Evolutionary conservation across 1,140 invertebrate species (phyloP), one percentile per base, ranked within the genome.

Genomic region (Akabosia matsudoensis): DNA sequence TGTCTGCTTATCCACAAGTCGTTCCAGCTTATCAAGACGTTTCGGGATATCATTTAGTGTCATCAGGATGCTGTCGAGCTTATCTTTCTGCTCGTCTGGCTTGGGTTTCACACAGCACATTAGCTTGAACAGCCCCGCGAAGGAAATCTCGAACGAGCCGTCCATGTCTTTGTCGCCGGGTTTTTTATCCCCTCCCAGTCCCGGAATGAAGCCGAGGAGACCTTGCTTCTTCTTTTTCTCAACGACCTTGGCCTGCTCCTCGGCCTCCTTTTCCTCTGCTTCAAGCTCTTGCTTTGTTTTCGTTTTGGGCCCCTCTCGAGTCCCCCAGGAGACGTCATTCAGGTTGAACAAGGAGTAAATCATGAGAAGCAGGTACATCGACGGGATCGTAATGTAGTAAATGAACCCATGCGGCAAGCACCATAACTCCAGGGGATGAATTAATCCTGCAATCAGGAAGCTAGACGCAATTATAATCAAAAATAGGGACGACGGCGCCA

Each of bases 291-390:
- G 83, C 24, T 86, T 85, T 0, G 84, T 85, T 79, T 85, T 84
- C 70, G 80, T 83, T 33, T 61, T 30, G 70, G 77, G 83, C 0
- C 86, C 85, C 84, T 97, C 95, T 74, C 96, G 86, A 0, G 96
- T 98, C 18, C 95, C 78, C 75, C 75, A 76, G 4, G 37, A 33
- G 0, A 96, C 92, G 79, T 93, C 92, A 83, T 97, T 93, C 83
- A 97, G 87, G 83, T 97, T 97, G 82, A 94, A 95, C 0, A 97
- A 85, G 0, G 94, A 94, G 82, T 95, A 97, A 71, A 97, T 93
- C 54, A 95, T 93, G 16, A 97, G 88, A 76, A 97, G 85, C 88
- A 97, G 90, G 82, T 97, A 97, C 94, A 96, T 97, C 76, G 93
- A 93, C 0, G 95, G 95, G 67, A 97, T 92, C 7, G 94, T 93